Evolutionary conservation across 2,113 vertebrate genomes (phyloP).

Genomic region (Corapipo altera): DNA sequence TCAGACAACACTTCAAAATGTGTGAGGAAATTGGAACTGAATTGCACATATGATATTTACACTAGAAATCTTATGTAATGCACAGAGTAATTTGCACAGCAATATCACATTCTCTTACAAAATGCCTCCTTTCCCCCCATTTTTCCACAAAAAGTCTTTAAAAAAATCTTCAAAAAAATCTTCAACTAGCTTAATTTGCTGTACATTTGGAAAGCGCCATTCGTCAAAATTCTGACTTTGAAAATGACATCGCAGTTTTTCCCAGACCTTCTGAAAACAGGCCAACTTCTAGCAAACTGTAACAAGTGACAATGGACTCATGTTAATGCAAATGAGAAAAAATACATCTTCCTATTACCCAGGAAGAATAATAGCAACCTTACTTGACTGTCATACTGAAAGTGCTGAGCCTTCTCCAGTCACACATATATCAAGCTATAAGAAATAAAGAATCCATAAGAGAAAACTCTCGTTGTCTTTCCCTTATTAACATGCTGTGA

Average conservation of each 20-base stretch:
- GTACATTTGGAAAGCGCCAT: neutral
- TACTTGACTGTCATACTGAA: neutral
- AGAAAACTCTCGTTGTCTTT: neutral
- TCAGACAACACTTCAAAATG: neutral
- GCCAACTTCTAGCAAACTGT: neutral
- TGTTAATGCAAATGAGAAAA: neutral
- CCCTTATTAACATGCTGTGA: neutral
- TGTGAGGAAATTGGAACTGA: neutral
- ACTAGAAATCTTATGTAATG: neutral
- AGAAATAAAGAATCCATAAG: neutral
- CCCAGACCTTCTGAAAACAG: neutral
- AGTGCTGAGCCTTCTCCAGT: neutral
- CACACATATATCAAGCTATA: neutral
- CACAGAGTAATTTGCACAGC: neutral
- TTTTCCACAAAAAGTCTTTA: neutral
- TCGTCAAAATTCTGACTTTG: neutral
- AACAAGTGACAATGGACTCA: accelerated
- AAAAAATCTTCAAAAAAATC: neutral
- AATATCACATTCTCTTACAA: neutral
- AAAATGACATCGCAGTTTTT: neutral
- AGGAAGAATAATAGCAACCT: neutral
- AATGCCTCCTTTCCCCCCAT: neutral
- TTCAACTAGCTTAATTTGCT: neutral
- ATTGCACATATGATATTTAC: neutral
- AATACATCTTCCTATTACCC: neutral